These are phyloP conservation scores for Cirrhinus molitorella DNA, from an alignment of 2,797 vertebrate species.

Conservation along the genomic window DNA sequence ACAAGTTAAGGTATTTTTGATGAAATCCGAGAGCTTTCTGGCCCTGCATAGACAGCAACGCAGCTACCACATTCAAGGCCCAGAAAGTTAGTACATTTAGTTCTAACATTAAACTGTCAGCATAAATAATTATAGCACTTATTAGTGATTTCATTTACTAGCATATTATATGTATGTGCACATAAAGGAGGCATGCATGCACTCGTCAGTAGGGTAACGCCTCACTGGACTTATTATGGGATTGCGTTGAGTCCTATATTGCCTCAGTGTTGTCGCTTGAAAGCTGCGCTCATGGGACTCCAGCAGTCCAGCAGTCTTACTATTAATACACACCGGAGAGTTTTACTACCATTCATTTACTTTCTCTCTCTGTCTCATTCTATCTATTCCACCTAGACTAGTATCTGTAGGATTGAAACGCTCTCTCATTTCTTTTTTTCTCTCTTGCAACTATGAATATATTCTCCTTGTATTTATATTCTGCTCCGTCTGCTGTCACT, in stretches of 20 bases:
- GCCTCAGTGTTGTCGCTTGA: background rate
- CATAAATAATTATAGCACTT: background rate
- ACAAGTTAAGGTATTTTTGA: too few relatives aligned
- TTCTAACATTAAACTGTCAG: background rate
- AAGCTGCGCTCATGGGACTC: slow-evolving; percentile 10
- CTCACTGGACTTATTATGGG: slow-evolving; percentile 29
- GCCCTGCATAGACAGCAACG: too few relatives aligned
- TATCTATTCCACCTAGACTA: slow-evolving; percentile 15
- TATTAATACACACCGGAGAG: slow-evolving; percentile 39
- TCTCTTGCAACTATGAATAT: slow-evolving; percentile 6
- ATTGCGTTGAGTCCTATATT: slow-evolving; percentile 29
- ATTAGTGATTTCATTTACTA: too few relatives aligned
- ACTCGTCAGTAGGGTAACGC: background rate
- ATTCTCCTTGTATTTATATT: background rate
- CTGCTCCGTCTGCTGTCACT: background rate
- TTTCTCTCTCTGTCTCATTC: slow-evolving; percentile 19
- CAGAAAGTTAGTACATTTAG: background rate
- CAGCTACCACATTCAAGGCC: too few relatives aligned
- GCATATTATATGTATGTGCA: background rate
- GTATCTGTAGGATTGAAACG: background rate
- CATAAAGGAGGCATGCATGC: background rate
- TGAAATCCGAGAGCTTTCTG: too few relatives aligned
- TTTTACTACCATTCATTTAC: slow-evolving; percentile 38
- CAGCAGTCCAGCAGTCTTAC: slow-evolving; percentile 7
- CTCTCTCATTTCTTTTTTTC: background rate